These are phyloP conservation scores for Mesoclemmys tuberculata DNA, from an alignment of 2,113 vertebrate genomes.

Conservation along the genomic window DNA sequence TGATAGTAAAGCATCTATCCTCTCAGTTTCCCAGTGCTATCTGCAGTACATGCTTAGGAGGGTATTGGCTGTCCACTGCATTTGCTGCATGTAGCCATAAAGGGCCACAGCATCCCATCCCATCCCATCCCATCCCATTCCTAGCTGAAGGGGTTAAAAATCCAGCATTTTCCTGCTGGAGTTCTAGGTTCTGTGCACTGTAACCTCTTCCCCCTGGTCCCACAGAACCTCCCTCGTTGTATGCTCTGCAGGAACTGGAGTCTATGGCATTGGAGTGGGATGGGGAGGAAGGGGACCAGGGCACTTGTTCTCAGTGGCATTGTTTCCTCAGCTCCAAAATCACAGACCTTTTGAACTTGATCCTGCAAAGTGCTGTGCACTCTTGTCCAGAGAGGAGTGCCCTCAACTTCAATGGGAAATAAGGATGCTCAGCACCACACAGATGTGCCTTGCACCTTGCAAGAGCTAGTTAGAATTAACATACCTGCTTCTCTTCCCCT, in stretches of 20 bases:
- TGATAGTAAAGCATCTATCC: neutral
- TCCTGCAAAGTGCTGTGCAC: neutral
- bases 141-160: neutral
- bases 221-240: neutral
- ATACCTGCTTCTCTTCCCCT: neutral
- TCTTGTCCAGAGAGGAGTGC: neutral
- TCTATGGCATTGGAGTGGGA: neutral
- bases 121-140: neutral
- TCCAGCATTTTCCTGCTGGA: neutral
- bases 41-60: neutral
- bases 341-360: neutral
- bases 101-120: neutral
- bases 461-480: accelerated
- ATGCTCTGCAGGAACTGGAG: neutral
- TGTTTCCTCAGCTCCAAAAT: neutral
- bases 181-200: neutral
- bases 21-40: neutral
- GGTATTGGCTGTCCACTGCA: neutral
- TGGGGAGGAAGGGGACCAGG: neutral
- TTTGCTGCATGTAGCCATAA: neutral
- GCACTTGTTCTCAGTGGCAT: neutral
- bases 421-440: neutral
- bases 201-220: neutral
- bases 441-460: accelerated
- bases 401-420: neutral